Evolutionary conservation across 2,888 invertebrate genomes (phyloP).

Genomic region (Pilophorus perplexus): DNA sequence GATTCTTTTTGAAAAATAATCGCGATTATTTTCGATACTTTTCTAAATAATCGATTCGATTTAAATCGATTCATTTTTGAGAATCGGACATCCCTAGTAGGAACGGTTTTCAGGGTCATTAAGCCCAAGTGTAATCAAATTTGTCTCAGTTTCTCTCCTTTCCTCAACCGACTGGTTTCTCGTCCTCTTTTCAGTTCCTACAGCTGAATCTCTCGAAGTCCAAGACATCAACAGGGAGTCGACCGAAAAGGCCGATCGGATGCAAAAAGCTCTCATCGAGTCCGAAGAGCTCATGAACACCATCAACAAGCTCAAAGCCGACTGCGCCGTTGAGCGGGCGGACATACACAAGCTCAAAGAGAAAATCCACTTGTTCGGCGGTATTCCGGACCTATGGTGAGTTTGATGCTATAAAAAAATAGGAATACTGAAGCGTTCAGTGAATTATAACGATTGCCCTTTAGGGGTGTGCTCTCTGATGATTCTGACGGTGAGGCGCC

Average conservation of each 20-base stretch:
- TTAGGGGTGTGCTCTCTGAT: slow-evolving; percentile 40
- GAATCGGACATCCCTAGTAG: too few relatives aligned
- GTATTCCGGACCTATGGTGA: slow-evolving; percentile 44
- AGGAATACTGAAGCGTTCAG: background rate
- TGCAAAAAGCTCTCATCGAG: slow-evolving; percentile 49
- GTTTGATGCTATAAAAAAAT: slow-evolving; percentile 8
- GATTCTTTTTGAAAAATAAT: too few relatives aligned
- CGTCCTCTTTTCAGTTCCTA: slow-evolving; percentile 21
- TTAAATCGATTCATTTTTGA: too few relatives aligned
- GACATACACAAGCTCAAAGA: slow-evolving; percentile 67
- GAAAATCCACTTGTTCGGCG: slow-evolving; percentile 50
- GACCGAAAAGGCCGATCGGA: slow-evolving; percentile 40
- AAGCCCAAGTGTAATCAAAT: background rate
- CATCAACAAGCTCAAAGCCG: slow-evolving; percentile 65
- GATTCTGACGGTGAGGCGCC: slow-evolving; percentile 42
- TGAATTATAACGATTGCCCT: background rate
- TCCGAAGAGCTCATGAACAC: slow-evolving; percentile 61
- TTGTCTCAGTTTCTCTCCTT: background rate
- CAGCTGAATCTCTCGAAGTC: slow-evolving; percentile 46
- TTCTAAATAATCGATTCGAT: too few relatives aligned
- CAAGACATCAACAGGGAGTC: slow-evolving; percentile 46
- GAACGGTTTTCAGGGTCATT: too few relatives aligned
- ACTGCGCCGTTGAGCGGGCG: slow-evolving; percentile 69
- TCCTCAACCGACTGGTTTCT: too few relatives aligned
- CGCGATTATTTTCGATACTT: too few relatives aligned